Conservation (phyloP, 2,888 invertebrate genomes). For the Scrobipalpa atriplicella region DNA sequence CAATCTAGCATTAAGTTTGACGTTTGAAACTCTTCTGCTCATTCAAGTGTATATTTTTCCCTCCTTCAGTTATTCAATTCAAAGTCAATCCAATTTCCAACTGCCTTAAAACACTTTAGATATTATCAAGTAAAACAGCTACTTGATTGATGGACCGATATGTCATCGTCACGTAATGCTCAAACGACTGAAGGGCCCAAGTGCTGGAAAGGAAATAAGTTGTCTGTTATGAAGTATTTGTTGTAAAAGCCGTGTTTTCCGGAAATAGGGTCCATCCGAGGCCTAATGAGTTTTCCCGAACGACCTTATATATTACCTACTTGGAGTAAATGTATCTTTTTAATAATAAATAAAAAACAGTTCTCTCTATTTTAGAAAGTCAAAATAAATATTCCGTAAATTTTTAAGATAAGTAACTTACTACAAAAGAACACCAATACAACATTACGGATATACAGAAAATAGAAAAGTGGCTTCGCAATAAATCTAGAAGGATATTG, state of each 20-base stretch:
- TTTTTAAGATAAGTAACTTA: too few relatives aligned
- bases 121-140: neutral
- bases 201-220: neutral
- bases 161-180: neutral
- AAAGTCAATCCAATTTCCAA: neutral
- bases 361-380: too few relatives aligned
- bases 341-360: too few relatives aligned
- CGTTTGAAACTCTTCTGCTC: constrained; percentile 9
- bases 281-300: too few relatives aligned
- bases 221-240: too few relatives aligned
- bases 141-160: neutral
- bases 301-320: too few relatives aligned
- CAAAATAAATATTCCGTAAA: too few relatives aligned
- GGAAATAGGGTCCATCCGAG: too few relatives aligned
- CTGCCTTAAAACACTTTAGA: neutral
- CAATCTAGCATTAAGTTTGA: neutral
- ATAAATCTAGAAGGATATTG: constrained; percentile 9
- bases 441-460: neutral
- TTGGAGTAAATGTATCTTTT: too few relatives aligned
- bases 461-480: neutral
- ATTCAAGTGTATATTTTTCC: neutral
- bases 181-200: neutral
- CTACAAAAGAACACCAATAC: neutral
- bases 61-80: neutral
- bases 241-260: too few relatives aligned